Percentiles rank a stretch among this genome's conserved stretches.
Evolutionary conservation across 2,888 invertebrate species (phyloP).

Genomic region (Dione vanillae): DNA sequence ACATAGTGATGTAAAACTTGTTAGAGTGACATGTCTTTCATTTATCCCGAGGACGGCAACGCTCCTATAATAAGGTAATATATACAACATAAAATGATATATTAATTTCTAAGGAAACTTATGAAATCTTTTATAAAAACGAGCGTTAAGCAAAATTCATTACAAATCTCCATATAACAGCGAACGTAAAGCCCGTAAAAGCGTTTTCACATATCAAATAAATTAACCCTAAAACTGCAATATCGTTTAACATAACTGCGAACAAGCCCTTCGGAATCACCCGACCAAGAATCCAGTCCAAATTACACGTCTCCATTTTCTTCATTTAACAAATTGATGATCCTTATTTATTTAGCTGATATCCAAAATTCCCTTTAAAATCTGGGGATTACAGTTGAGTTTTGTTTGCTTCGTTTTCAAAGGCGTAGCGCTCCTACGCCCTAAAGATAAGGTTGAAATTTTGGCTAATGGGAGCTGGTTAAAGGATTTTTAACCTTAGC

Average conservation of each 20-base stretch:
- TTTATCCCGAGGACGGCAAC: too few relatives aligned
- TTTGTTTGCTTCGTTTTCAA: conserved; percentile 49
- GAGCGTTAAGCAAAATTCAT: too few relatives aligned
- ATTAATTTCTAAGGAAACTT: too few relatives aligned
- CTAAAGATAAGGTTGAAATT: conserved; percentile 78
- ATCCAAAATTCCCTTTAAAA: conserved; percentile 58
- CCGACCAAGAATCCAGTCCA: conserved; percentile 66
- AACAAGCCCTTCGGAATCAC: conserved; percentile 60
- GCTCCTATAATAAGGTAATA: too few relatives aligned
- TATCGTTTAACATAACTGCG: conserved; percentile 61
- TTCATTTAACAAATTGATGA: conserved; percentile 84
- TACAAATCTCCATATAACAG: not conserved
- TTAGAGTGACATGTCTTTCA: too few relatives aligned
- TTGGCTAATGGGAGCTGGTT: conserved; percentile 60
- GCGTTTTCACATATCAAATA: conserved; percentile 41
- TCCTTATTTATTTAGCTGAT: conserved; percentile 57
- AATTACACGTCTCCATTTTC: conserved; percentile 80
- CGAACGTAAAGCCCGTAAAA: conserved; percentile 31
- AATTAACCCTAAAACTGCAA: conserved; percentile 54
- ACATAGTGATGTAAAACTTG: too few relatives aligned
- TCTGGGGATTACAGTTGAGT: conserved; percentile 57
- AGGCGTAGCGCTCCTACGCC: conserved; percentile 65
- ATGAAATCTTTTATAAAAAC: too few relatives aligned
- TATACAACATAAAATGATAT: too few relatives aligned
- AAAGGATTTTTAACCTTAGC: conserved; percentile 73